These are phyloP conservation scores for Ammospiza caudacuta DNA, from an alignment of 2,113 vertebrate species.

Conservation along the genomic window DNA sequence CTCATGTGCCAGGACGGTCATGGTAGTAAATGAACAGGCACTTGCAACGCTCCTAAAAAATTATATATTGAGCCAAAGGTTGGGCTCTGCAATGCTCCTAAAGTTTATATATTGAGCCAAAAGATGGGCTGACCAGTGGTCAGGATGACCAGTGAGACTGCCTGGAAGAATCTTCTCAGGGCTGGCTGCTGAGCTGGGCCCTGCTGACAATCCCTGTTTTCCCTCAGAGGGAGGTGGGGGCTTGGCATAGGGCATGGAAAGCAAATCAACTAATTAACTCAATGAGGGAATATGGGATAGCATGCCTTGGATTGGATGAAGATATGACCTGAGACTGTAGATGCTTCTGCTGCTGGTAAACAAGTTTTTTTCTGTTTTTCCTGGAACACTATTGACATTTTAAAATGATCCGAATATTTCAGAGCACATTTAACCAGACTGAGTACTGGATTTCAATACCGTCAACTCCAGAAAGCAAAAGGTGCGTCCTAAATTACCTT, in stretches of 20 bases:
- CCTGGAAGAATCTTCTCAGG: not conserved
- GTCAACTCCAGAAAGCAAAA: slow-evolving; percentile 14
- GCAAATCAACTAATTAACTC: slow-evolving; percentile 44
- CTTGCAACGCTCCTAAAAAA: not conserved
- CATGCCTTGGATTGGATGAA: not conserved
- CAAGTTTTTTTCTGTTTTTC: slow-evolving; percentile 30
- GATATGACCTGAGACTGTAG: slow-evolving; percentile 19
- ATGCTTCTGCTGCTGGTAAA: slow-evolving; percentile 34
- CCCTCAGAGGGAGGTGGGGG: not conserved
- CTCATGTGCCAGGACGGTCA: not conserved
- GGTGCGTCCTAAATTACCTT: slow-evolving; percentile 31
- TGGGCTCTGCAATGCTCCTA: not conserved
- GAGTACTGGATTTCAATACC: slow-evolving; percentile 45
- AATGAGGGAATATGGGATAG: not conserved
- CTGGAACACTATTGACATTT: slow-evolving; percentile 20
- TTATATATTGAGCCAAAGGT: not conserved
- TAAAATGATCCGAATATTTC: slow-evolving; percentile 53
- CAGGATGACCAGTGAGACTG: not conserved
- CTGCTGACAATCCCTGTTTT: not conserved
- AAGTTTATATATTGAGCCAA: not conserved
- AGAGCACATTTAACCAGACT: slow-evolving; percentile 6
- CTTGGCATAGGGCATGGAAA: slow-evolving; percentile 28
- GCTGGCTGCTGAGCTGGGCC: not conserved
- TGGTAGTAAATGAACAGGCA: not conserved
- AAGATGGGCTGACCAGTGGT: not conserved